Evolutionary conservation across 2,113 vertebrate genomes (phyloP), one percentile per base, ranked within the genome.

Genomic region (Festucalex cinctus): DNA sequence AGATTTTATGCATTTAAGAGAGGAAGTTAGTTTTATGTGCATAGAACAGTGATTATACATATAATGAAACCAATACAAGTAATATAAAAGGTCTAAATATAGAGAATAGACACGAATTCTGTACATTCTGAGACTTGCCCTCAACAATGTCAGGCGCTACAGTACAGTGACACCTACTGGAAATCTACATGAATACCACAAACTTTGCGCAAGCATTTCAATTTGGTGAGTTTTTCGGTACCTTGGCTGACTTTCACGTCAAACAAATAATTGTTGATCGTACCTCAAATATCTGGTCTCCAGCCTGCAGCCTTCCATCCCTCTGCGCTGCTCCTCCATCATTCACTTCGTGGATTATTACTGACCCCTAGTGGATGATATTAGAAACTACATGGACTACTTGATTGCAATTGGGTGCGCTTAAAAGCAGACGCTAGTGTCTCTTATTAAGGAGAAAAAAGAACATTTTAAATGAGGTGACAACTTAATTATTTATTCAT

Each of bases 201-300:
- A n/a, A 49, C 6, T 41, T 54, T 54, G 51, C 3, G 5, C 5
- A 24, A 54, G 51, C 22, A 14, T 14, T 54, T 26, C 51, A 26
- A 6, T 35, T 32, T 5, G 2, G 6, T 6, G 6, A 16, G 32
- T 28, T 17, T 28, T 10, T 56, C 5, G 13, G 6, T 32, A 56
- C 13, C 14, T 56, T 17, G 14, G 12, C 24, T 54, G 26, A 56
- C 53, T 56, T 17, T 57, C 16, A 14, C 60, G 44, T 28, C 17
- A 43, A 6, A 32, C 14, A 28, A 8, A 17, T 32, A 28, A 57
- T 16, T 43, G 22, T 19, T 58, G 44, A 26, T 19, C 51, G 35
- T 64, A 98, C 97, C 94, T 99, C 95, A 75, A 98, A 85, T 85
- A 98, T 95, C 78, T 98, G 95, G 87, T 98, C 97, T 28, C 97